phyloP scores from a whole-genome alignment of 2,797 vertebrate genomes.

The Ptychadena robeensis region DNA sequence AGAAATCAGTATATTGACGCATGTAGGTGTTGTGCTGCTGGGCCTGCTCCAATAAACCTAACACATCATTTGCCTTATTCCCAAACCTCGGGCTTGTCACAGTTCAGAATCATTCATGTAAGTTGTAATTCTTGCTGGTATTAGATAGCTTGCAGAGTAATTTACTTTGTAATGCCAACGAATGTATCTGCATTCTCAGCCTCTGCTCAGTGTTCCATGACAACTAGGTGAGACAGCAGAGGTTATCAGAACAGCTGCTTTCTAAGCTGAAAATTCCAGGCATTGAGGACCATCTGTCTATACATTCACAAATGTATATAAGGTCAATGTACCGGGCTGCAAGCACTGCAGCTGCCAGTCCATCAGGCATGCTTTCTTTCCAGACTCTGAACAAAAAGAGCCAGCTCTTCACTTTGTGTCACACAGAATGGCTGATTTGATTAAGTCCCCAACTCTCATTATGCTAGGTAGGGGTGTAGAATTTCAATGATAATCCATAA shows the following conservation, averaged over 20 bases:
- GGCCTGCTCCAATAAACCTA: neutral
- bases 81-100: constrained; percentile 28
- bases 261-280: constrained; percentile 91
- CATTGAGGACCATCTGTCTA: constrained; percentile 98
- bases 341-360: constrained; percentile 91
- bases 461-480: constrained; percentile 99
- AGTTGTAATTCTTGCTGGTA: constrained; percentile 45
- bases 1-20: neutral
- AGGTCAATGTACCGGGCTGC: constrained; percentile 95
- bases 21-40: no score
- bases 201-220: constrained; percentile 90
- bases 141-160: constrained; percentile 68
- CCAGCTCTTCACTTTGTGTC: constrained; percentile 97
- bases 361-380: constrained; percentile 86
- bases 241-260: constrained; percentile 97
- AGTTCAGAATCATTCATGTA: constrained; percentile 47
- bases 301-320: constrained; percentile 93
- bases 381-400: constrained; percentile 88
- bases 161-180: constrained; percentile 69
- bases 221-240: constrained; percentile 97
- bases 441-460: constrained; percentile 99
- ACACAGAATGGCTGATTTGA: constrained; percentile 99
- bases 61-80: constrained; percentile 1
- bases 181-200: constrained; percentile 85
- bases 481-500: constrained; percentile 99